These are phyloP conservation scores for Argopecten irradians DNA, from an alignment of 1,140 invertebrate genomes.

Conservation along the genomic window DNA sequence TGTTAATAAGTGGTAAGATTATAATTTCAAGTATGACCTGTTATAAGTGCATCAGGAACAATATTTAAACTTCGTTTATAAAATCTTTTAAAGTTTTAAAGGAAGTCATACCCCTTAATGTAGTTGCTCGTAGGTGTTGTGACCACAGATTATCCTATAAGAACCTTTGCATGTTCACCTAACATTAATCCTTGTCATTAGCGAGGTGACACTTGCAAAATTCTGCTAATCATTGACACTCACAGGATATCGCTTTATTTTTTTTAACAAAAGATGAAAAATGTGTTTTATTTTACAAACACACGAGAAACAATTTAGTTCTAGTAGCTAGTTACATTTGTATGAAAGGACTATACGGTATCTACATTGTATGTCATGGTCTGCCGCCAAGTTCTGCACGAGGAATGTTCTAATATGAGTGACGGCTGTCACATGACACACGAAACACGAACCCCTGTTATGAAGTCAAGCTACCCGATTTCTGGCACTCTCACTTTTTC, in stretches of 20 bases:
- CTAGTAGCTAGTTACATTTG: neutral
- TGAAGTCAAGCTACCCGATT: neutral
- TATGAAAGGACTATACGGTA: neutral
- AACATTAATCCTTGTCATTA: slow-evolving; percentile 12
- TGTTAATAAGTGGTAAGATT: neutral
- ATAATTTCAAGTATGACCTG: neutral
- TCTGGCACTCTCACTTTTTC: neutral
- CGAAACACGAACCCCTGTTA: neutral
- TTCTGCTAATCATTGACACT: neutral
- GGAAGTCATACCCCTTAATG: neutral
- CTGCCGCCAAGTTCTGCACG: neutral
- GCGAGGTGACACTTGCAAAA: neutral
- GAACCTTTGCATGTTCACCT: neutral
- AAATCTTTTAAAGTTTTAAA: neutral
- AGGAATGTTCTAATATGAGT: neutral
- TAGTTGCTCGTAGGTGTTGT: neutral
- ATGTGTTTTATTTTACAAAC: neutral
- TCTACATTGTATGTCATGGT: neutral
- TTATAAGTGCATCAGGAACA: neutral
- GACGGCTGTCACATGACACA: neutral
- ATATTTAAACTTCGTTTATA: neutral
- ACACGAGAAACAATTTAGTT: neutral
- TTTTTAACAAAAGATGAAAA: neutral
- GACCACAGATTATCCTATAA: neutral
- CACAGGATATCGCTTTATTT: neutral